Percentiles rank a stretch among this genome's conserved stretches.
Conservation (phyloP, 2,113 vertebrate species). For the Falco punctatus region DNA sequence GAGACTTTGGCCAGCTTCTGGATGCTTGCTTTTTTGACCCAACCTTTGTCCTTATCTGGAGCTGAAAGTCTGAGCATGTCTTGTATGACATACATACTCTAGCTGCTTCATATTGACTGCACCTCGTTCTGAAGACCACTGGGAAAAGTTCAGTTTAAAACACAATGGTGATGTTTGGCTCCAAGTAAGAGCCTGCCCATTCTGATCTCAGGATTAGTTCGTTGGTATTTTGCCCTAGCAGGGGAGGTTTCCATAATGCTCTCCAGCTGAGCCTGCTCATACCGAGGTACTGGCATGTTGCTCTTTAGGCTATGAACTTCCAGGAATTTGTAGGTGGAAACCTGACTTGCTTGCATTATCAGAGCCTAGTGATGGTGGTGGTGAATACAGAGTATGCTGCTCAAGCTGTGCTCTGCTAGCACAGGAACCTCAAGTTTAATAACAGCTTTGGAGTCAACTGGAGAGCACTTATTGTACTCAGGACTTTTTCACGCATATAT, state of each 20-base stretch:
- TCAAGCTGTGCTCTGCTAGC: slow-evolving; percentile 13
- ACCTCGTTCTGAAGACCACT: background rate
- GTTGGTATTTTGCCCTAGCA: background rate
- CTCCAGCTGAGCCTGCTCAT: background rate
- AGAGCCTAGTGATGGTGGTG: background rate
- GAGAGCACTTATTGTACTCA: slow-evolving; percentile 30
- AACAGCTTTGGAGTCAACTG: slow-evolving; percentile 22
- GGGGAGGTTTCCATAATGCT: background rate
- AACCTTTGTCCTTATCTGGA: background rate
- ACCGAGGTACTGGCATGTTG: background rate
- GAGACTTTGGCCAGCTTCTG: background rate
- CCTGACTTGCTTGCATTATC: background rate
- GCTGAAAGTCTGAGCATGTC: background rate
- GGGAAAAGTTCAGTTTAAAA: background rate
- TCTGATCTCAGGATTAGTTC: background rate
- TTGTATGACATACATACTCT: background rate
- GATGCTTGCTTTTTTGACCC: background rate
- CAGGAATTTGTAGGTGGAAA: slow-evolving; percentile 14
- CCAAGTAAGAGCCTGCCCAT: background rate
- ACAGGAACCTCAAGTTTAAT: background rate
- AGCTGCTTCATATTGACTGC: background rate
- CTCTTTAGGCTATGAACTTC: background rate
- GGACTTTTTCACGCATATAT: background rate
- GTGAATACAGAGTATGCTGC: background rate
- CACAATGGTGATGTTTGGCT: rapidly evolving